Percentiles rank a stretch among this genome's conserved stretches.
phyloP scores from a whole-genome alignment of 2,888 invertebrate species.

The Chrysina gloriosa region DNA sequence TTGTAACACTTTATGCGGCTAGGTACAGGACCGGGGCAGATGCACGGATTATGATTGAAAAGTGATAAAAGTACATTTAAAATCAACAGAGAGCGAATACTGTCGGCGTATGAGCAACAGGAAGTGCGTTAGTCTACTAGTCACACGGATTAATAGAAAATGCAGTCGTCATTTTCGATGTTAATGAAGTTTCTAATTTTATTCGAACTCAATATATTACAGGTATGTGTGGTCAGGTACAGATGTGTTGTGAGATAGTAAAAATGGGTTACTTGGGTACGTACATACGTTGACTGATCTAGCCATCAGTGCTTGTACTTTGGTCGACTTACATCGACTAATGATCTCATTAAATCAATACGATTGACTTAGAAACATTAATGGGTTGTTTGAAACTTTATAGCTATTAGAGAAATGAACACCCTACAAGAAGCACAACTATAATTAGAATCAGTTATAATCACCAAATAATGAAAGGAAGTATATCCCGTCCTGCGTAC shows the following conservation, averaged over 20 bases:
- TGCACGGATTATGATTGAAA: conserved; percentile 41
- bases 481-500: too few species aligned
- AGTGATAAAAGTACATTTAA: conserved; percentile 34
- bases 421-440: too few species aligned
- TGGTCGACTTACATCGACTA: conserved; percentile 8
- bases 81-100: conserved; percentile 16
- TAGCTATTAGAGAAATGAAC: too few species aligned
- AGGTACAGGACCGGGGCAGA: conserved; percentile 13
- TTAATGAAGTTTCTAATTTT: conserved; percentile 35
- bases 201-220: conserved; percentile 30
- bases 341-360: conserved; percentile 13
- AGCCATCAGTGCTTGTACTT: background rate
- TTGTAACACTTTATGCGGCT: conserved; percentile 44
- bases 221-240: conserved; percentile 33
- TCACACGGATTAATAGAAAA: conserved; percentile 35
- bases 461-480: too few species aligned
- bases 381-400: background rate
- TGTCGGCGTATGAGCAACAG: background rate
- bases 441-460: background rate
- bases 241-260: conserved; percentile 20
- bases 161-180: conserved; percentile 30
- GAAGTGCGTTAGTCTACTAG: conserved; percentile 26
- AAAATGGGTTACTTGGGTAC: conserved; percentile 20
- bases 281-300: background rate
- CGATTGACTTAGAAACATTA: background rate